phyloP scores from a whole-genome alignment of 2,113 vertebrate species.

The Tachysurus fulvidraco region DNA sequence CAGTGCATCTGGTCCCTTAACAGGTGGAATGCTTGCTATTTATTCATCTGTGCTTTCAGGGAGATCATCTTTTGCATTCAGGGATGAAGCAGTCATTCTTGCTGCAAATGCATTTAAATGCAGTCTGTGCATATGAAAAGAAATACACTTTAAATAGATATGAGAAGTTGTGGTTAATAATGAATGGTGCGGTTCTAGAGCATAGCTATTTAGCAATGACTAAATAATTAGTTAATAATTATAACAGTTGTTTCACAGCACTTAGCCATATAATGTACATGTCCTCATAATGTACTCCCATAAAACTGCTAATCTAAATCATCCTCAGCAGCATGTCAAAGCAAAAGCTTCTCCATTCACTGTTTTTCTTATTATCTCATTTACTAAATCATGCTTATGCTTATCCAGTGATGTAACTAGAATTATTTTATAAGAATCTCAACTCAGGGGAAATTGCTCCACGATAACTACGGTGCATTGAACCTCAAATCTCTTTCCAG shows the following conservation, averaged over 20 bases:
- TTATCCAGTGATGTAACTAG: constrained; percentile 5
- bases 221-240: neutral
- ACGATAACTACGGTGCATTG: constrained; percentile 11
- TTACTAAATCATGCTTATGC: neutral
- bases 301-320: neutral
- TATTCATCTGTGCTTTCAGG: neutral
- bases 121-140: neutral
- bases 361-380: neutral
- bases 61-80: neutral
- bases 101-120: neutral
- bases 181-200: neutral
- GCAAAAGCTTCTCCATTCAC: neutral
- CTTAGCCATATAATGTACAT: neutral
- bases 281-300: neutral
- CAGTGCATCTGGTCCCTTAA: neutral
- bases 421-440: neutral
- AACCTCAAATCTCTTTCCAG: neutral
- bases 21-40: neutral
- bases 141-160: neutral
- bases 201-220: neutral
- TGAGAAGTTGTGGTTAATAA: neutral
- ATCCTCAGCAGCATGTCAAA: neutral
- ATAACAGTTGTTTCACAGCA: neutral
- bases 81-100: neutral
- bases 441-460: constrained; percentile 18